Base-by-base conservation (phyloP, 2,797 vertebrate genomes). In the Tarsius wallacei region DNA sequence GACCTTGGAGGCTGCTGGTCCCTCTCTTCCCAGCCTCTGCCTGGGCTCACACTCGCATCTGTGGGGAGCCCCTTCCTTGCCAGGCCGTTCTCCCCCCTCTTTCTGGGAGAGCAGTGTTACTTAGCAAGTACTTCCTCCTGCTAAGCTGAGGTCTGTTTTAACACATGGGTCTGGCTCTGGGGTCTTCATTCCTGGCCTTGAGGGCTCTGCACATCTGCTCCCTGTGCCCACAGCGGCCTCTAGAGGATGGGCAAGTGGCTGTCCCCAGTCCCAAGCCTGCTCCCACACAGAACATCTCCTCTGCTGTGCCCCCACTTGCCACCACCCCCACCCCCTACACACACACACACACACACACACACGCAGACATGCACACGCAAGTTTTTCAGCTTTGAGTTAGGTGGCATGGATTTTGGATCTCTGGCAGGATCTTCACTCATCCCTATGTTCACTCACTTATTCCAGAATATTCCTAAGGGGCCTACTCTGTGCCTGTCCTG, bases 61-160 rank as follows among this genome's bases (percentile, higher is more conserved):
- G 36, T 22, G 13, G 26, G 21, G 47, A 13, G 9, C 21, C 16
- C 26, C 26, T 61, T 24, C 42, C 71, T 51, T 10, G 21, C 42
- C 0, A 28, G 51, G 3, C 24, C 4, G 7, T 5, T 7, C 33
- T 16, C 22, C 33, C 49, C 1, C 1, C 1, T 10, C n/a, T 8
- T 47, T 19, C 16, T 11, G 15, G 49, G 59, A 10, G 7, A 1
- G 49, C 61, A 4, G 26, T n/a, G 24, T 19, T 36, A 21, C 1
- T 13, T 14, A 24, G 81, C 21, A 24, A 4, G 49, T 5, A 11
- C 16, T 2, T 51, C 21, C 0, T 7, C 7, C 51, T 57, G 1
- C 82, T 22, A 6, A 61, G 22, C 70, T 9, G 26, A 59, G 71
- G 17, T 14, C 53, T 51, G 33, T 47, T 7, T 28, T 36, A 0